Evolutionary conservation across 2,888 invertebrate genomes (phyloP), one percentile per base, ranked within the genome.

Genomic region (Eupelmus urozonus): DNA sequence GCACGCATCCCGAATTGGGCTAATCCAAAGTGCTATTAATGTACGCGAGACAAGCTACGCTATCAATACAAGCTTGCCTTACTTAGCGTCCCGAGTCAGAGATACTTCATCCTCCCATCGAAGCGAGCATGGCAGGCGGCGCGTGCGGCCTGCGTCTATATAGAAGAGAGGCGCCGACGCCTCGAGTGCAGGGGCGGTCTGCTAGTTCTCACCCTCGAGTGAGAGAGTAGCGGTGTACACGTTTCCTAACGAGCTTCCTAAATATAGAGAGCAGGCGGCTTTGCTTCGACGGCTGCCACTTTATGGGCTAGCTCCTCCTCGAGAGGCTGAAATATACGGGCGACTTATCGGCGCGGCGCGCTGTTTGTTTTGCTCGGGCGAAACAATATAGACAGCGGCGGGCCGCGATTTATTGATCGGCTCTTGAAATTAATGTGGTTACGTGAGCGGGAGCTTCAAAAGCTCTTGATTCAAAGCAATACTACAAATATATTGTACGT

Each of bases 141-240:
- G n/a, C n/a, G n/a, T n/a, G n/a, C n/a, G n/a, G n/a, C n/a, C n/a
- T n/a, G 34, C 34, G 34, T 34, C 34, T 34, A 34, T 34, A 34
- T n/a, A n/a, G n/a, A n/a, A 11, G 3, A 25, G 45, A 65, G 27
- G 63, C 65, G 25, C 27, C 65, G 29, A 65, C n/a, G 29, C 29
- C 51, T 51, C 63, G 1, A 63, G 63, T 63, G 45, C 9, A 40
- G 40, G 42, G 65, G 18, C 5, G 51, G 29, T 29, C 65, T 65
- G 51, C 51, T 65, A 11, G 18, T 51, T 27, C 29, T 65, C 65
- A 51, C 51, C 65, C 65, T 29, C 29, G n/a, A 18, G 11, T 49
- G 25, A 65, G 13, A 25, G n/a, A n/a, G n/a, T n/a, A n/a, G n/a
- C n/a, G 1, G 25, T 29, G 4, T 29, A 27, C 29, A 9, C 16